These are phyloP conservation scores for Ephialtes manifestator DNA, from an alignment of 2,888 invertebrate species.

Conservation along the genomic window DNA sequence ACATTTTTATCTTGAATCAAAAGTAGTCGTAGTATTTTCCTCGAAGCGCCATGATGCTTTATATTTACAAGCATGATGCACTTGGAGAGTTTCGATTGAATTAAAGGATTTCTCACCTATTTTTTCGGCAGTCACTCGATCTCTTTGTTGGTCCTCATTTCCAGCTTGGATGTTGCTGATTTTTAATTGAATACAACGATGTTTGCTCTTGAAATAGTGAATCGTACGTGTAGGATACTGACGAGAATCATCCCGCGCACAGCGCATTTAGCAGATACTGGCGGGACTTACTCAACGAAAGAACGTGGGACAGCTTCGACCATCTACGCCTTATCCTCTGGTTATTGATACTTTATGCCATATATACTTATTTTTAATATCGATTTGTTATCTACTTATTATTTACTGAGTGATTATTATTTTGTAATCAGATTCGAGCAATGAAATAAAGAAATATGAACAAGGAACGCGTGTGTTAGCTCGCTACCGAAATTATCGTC, in stretches of 20 bases:
- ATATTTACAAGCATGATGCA: constrained; percentile 1
- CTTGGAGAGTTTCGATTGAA: not conserved
- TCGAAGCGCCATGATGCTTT: constrained; percentile 54
- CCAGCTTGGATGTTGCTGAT: not conserved
- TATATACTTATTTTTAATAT: not conserved
- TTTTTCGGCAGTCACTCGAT: not conserved
- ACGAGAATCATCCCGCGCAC: constrained; percentile 37
- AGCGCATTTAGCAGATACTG: constrained; percentile 67
- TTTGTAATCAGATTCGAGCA: not conserved
- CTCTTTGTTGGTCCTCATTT: not conserved
- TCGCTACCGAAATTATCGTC: not conserved
- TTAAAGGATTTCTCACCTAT: constrained; percentile 34
- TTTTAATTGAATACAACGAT: constrained; percentile 25
- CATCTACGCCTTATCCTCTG: constrained; percentile 83
- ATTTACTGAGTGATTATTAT: not conserved
- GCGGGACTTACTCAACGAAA: constrained; percentile 66
- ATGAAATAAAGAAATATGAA: not conserved
- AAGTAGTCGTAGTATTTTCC: constrained; percentile 13
- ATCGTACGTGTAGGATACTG: constrained; percentile 23
- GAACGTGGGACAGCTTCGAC: constrained; percentile 74
- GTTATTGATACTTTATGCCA: constrained; percentile 70
- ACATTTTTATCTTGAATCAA: not conserved
- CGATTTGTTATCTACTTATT: not conserved
- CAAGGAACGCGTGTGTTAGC: not conserved
- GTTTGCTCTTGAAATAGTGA: constrained; percentile 44